These are phyloP conservation scores for Epinephelus malabaricus DNA, from an alignment of 2,797 vertebrate species.

Conservation along the genomic window DNA sequence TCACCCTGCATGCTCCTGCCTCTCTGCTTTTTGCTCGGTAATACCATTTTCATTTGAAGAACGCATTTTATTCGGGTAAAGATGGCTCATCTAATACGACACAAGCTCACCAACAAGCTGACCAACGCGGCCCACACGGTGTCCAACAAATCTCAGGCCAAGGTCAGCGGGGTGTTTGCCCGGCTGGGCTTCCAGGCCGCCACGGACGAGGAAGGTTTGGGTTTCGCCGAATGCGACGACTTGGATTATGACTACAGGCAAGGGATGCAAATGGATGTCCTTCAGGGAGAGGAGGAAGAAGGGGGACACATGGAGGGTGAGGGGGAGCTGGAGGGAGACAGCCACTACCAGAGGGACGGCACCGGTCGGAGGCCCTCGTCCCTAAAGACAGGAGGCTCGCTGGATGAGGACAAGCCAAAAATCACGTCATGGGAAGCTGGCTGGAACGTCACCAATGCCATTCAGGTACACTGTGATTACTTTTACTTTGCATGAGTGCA, in stretches of 20 bases:
- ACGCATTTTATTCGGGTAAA: slow-evolving; percentile 32
- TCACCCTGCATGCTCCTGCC: slow-evolving; percentile 37
- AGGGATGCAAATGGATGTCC: slow-evolving; percentile 95
- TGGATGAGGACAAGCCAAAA: slow-evolving; percentile 91
- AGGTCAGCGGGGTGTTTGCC: slow-evolving; percentile 96
- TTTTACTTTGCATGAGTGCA: neutral
- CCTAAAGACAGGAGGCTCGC: slow-evolving; percentile 87
- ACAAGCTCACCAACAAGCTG: slow-evolving; percentile 95
- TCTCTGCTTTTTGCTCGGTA: slow-evolving; percentile 24
- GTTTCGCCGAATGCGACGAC: slow-evolving; percentile 95
- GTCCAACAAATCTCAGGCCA: slow-evolving; percentile 95
- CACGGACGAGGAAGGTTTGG: slow-evolving; percentile 94
- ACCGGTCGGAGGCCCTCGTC: slow-evolving; percentile 85
- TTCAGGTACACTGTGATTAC: slow-evolving; percentile 88
- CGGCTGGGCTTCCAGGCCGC: slow-evolving; percentile 97
- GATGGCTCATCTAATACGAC: slow-evolving; percentile 95
- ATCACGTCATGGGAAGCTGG: slow-evolving; percentile 98
- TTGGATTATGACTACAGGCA: slow-evolving; percentile 95
- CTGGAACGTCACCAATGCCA: slow-evolving; percentile 98
- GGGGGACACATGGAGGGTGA: slow-evolving; percentile 80
- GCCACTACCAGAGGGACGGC: slow-evolving; percentile 94
- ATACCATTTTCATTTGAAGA: slow-evolving; percentile 28
- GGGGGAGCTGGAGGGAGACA: slow-evolving; percentile 89
- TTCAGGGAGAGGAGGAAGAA: slow-evolving; percentile 87
- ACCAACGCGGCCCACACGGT: slow-evolving; percentile 93